phyloP scores from a whole-genome alignment of 1,140 invertebrate species.

The Zaprionus vittiger region DNA sequence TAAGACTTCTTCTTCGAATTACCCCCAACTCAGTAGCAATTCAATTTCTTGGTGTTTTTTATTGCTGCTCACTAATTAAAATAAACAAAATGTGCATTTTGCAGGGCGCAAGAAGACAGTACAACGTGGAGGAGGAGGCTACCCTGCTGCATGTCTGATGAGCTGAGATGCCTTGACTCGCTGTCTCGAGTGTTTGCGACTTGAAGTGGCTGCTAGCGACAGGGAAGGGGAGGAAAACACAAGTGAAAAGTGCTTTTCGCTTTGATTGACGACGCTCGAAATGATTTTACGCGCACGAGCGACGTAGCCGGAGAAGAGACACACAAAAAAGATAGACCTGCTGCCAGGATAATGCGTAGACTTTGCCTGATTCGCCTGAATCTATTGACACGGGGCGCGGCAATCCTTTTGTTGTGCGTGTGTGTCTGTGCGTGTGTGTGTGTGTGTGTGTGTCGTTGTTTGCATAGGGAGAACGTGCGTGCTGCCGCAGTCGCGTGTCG shows the following conservation, averaged over 20 bases:
- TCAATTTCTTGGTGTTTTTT: conserved; percentile 54
- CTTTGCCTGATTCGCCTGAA: conserved; percentile 43
- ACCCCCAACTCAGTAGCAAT: conserved; percentile 27
- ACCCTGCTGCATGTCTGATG: conserved; percentile 75
- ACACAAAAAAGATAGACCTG: conserved; percentile 50
- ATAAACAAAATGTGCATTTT: conserved; percentile 77
- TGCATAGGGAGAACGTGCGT: conserved; percentile 62
- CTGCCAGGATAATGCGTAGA: conserved; percentile 73
- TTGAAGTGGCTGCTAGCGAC: conserved; percentile 32
- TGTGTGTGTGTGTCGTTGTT: conserved; percentile 52
- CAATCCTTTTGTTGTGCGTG: conserved; percentile 61
- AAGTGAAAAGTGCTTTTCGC: conserved; percentile 65
- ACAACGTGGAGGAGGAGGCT: background rate
- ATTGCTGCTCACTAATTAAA: conserved; percentile 69
- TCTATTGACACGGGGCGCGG: conserved; percentile 65
- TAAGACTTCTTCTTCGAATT: background rate
- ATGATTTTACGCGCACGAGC: conserved; percentile 81
- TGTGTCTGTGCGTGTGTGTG: conserved; percentile 4
- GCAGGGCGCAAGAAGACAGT: conserved; percentile 16
- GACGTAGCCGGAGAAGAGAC: conserved; percentile 17
- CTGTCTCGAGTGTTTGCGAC: conserved; percentile 49
- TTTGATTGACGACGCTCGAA: conserved; percentile 78
- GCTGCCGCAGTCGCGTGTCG: conserved; percentile 70
- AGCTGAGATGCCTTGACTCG: conserved; percentile 59
- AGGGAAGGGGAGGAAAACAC: background rate